A percentile compares a stretch with the other conserved stretches of the same genome.
phyloP scores from a whole-genome alignment of 2,113 vertebrate species.

The Porphyrio hochstetteri region DNA sequence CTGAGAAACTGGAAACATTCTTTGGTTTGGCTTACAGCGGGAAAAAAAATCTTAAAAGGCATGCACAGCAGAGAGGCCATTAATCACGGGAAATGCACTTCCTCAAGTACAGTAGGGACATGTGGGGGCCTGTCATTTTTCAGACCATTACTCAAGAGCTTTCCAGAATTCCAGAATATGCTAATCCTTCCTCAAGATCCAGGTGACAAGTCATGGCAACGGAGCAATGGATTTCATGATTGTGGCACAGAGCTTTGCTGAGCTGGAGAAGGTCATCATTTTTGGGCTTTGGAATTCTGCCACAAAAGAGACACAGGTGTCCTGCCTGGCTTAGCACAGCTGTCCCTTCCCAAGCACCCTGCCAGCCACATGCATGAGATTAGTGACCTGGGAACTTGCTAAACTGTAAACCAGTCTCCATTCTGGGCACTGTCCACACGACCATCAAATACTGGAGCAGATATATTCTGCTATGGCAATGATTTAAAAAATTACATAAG shows the following conservation, averaged over 20 bases:
- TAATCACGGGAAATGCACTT: slow-evolving; percentile 30
- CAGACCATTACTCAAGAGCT: not conserved
- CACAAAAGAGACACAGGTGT: not conserved
- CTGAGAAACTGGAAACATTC: slow-evolving; percentile 66
- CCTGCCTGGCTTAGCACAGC: not conserved
- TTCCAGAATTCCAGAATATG: not conserved
- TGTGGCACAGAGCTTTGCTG: not conserved
- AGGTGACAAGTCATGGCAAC: not conserved
- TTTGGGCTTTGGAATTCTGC: not conserved
- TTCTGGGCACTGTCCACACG: not conserved
- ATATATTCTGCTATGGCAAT: not conserved
- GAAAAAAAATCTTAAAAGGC: slow-evolving; percentile 47
- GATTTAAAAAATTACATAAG: not conserved
- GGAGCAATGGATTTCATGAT: not conserved
- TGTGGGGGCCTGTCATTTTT: slow-evolving; percentile 3
- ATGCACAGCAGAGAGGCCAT: slow-evolving; percentile 5
- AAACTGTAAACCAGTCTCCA: not conserved
- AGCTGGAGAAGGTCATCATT: not conserved
- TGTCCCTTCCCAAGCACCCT: not conserved
- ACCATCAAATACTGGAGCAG: not conserved
- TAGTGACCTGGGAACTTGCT: not conserved
- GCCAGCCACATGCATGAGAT: rapidly evolving
- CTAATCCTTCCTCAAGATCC: not conserved
- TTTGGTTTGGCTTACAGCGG: slow-evolving; percentile 31
- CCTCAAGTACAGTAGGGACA: slow-evolving; percentile 28